These are phyloP conservation scores for Crossocerus cetratus DNA, from an alignment of 2,888 invertebrate species.

Conservation along the genomic window DNA sequence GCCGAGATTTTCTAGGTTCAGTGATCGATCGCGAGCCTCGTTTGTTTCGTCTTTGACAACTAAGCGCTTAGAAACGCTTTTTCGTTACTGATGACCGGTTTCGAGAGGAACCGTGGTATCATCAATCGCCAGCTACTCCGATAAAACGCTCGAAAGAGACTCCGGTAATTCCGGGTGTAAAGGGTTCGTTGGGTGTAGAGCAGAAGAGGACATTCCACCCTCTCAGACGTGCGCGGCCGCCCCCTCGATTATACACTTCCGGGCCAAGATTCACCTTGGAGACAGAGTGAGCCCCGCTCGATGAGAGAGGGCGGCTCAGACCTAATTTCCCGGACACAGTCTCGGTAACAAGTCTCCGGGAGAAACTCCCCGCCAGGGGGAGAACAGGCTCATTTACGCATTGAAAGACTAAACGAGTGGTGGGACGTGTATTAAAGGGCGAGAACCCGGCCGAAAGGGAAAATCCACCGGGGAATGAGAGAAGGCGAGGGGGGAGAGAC, in stretches of 20 bases:
- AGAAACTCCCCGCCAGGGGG: not conserved
- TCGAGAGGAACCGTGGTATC: too few relatives aligned
- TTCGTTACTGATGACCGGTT: not conserved
- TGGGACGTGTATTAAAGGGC: not conserved
- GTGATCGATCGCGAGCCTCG: constrained; percentile 30
- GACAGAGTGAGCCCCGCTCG: constrained; percentile 25
- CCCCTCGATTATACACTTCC: constrained; percentile 4
- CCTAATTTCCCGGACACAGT: constrained; percentile 25
- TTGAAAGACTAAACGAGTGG: not conserved
- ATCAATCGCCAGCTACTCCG: not conserved
- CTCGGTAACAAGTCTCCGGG: constrained; percentile 1
- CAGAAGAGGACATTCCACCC: not conserved
- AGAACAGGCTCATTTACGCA: not conserved
- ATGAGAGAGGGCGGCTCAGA: constrained; percentile 15
- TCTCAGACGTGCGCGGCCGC: not conserved
- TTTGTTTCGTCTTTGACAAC: constrained; percentile 11
- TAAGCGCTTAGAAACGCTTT: too few relatives aligned
- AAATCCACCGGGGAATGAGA: not conserved
- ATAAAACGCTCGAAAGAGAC: constrained; percentile 10
- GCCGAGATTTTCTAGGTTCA: constrained; percentile 26
- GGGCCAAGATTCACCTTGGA: constrained; percentile 17
- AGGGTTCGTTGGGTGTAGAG: not conserved
- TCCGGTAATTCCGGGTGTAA: constrained; percentile 48
- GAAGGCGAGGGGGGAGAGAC: not conserved
- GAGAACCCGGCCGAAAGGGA: not conserved